Conservation (phyloP, 1,140 invertebrate genomes). For the Aphaenogaster floridana region DNA sequence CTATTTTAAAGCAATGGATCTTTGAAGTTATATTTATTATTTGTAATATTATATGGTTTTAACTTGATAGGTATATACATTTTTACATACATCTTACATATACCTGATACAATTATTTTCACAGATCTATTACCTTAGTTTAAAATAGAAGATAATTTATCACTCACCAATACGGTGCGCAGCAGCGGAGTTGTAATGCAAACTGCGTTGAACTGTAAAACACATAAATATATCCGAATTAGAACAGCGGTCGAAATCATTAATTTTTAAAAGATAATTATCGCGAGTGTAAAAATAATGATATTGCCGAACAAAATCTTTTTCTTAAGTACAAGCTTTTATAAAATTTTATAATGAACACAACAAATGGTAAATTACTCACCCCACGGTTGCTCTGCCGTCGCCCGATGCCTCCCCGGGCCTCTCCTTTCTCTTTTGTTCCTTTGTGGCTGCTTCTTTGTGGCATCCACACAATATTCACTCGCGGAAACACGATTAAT, state of each 20-base stretch:
- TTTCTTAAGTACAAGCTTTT: neutral
- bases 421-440: neutral
- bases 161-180: neutral
- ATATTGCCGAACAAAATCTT: neutral
- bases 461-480: constrained; percentile 15
- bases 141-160: constrained; percentile 21
- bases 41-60: neutral
- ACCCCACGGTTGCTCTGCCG: neutral
- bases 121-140: neutral
- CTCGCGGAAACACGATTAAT: neutral
- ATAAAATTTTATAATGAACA: constrained; percentile 10
- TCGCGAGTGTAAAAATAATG: neutral
- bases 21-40: constrained; percentile 14
- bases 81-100: neutral
- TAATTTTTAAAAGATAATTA: neutral
- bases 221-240: neutral
- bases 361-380: neutral
- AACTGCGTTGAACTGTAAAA: neutral
- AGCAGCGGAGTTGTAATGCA: neutral
- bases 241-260: neutral
- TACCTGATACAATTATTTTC: constrained; percentile 17
- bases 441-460: neutral
- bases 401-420: neutral
- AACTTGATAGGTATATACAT: neutral
- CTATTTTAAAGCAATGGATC: neutral